A percentile compares a stretch with the other conserved stretches of the same genome.
These are phyloP conservation scores for Ibidorhyncha struthersii DNA, from an alignment of 2,113 vertebrate genomes.

Conservation along the genomic window DNA sequence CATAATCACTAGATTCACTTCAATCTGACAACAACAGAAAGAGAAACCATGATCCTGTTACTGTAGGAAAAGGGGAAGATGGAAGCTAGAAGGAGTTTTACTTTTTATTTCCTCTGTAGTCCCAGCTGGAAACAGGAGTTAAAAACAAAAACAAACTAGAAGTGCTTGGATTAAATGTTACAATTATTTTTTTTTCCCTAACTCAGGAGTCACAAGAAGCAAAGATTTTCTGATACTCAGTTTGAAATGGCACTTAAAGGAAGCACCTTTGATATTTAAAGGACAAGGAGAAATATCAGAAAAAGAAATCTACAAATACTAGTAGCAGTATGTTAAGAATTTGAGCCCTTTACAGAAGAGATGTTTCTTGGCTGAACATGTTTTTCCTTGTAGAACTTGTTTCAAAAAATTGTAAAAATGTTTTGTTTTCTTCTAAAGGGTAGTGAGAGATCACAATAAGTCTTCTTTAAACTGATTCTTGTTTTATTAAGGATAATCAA, in stretches of 20 bases:
- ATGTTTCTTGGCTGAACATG: not conserved
- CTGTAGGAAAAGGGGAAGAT: not conserved
- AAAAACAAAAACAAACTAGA: not conserved
- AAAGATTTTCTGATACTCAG: not conserved
- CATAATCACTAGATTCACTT: not conserved
- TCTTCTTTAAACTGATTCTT: conserved; percentile 18
- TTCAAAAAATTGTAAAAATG: not conserved
- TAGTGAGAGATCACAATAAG: not conserved
- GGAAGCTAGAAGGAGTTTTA: not conserved
- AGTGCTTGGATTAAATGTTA: not conserved
- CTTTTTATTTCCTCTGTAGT: not conserved
- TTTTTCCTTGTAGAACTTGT: not conserved
- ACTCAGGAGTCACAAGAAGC: not conserved
- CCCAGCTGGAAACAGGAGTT: not conserved
- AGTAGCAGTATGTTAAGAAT: not conserved
- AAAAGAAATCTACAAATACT: not conserved
- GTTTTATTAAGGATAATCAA: not conserved
- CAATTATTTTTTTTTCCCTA: not conserved
- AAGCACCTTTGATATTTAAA: not conserved
- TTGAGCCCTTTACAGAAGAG: not conserved
- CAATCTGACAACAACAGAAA: not conserved
- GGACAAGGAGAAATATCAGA: not conserved
- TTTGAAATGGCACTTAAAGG: not conserved
- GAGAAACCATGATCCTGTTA: not conserved
- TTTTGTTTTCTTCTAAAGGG: not conserved